Conservation (phyloP, 2,113 vertebrate genomes). For the Hemiprocne comata region DNA sequence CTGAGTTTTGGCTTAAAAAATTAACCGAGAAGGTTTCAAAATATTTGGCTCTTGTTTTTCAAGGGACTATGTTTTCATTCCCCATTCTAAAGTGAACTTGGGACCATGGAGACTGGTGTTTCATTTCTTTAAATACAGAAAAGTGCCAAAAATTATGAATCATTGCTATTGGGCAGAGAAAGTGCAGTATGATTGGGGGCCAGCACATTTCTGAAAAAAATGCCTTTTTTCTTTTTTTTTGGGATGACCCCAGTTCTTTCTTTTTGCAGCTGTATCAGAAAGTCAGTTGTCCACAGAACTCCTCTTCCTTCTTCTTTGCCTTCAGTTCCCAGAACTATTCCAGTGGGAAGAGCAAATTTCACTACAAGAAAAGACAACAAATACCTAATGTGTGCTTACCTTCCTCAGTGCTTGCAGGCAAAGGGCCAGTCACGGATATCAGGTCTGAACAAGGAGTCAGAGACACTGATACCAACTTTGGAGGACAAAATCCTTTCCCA, state of each 20-base stretch:
- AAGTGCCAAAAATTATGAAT: constrained; percentile 1
- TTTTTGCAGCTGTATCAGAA: background rate
- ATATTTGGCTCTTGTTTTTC: background rate
- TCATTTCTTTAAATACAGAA: background rate
- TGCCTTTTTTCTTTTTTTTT: background rate
- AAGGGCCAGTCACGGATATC: background rate
- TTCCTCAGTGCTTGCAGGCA: background rate
- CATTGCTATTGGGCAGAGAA: background rate
- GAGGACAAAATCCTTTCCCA: background rate
- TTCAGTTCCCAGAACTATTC: background rate
- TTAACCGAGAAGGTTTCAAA: background rate
- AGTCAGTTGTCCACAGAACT: background rate
- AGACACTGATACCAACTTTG: background rate
- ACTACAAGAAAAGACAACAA: background rate
- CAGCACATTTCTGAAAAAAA: constrained; percentile 3
- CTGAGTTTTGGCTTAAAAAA: background rate
- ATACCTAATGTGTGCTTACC: background rate
- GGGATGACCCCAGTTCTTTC: background rate
- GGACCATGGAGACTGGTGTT: background rate
- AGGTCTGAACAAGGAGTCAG: background rate
- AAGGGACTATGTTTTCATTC: constrained; percentile 7
- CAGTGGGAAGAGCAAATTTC: background rate
- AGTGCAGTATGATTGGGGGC: background rate
- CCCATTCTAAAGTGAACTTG: background rate
- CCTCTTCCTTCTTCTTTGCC: background rate